Base-by-base conservation (phyloP, 2,797 vertebrate species). In the Melanotaenia nigrans region DNA sequence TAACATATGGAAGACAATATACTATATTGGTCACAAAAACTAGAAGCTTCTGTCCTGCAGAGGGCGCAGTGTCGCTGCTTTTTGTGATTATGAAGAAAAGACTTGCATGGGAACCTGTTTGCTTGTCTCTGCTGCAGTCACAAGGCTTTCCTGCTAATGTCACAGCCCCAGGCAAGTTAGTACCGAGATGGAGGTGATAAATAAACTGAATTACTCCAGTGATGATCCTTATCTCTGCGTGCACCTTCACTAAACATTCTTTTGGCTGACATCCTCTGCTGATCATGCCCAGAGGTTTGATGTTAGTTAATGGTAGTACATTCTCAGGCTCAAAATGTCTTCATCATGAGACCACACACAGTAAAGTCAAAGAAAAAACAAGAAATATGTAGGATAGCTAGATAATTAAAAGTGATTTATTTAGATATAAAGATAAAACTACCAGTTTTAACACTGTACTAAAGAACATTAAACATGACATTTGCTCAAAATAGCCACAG, bases 131-230 rank as follows among this genome's bases (percentile, higher is more conserved):
- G 87, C 68, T 78, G 20, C 65, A 85, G 92, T 94, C 93, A 94
- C 92, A 93, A 93, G 92, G 65, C 82, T 86, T 53, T 81, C 32
- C 74, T 81, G 72, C 84, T 89, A 59, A 75, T 75, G 82, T 79
- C 65, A 1, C 72, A 25, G 90, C 90, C 85, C 8, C 45, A 61
- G 89, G 91, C 85, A 38, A 77, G 32, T 71, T 71, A 66, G 76
- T 78, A 75, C 36, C 2, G 65, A 90, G 81, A 92, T 89, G 83
- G 32, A 49, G 53, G 30, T 33, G 86, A 93, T 90, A 90, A 90
- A 87, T 67, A 76, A 86, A 90, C 65, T 87, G 54, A 91, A 88
- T 90, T 81, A 75, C 77, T 67, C 77, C 80, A 49, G 82, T 89
- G 82, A 87, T 86, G 69, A 20, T 56, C 20, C 20, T 56, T 22